Evolutionary conservation across 2,113 vertebrate species (phyloP).

Genomic region (Stegastes partitus): DNA sequence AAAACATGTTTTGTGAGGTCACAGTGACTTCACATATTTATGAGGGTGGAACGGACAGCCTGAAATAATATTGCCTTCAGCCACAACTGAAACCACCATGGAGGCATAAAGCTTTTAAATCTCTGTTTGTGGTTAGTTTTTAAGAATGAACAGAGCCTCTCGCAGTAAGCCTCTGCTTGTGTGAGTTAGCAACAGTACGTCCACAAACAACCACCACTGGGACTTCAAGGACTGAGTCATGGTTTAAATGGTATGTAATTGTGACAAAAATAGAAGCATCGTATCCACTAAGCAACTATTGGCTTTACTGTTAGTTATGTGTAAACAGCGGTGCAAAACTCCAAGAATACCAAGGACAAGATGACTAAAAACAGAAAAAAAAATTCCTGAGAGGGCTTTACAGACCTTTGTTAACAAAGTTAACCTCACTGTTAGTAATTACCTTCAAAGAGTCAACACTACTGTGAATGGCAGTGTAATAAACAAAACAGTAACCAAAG

Average conservation of each 20-base stretch:
- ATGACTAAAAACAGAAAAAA: conserved; percentile 20
- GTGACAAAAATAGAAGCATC: conserved; percentile 48
- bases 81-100: too few relatives aligned
- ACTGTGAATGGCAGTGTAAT: not conserved
- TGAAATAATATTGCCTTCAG: conserved; percentile 33
- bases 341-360: not conserved
- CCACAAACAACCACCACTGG: conserved; percentile 27
- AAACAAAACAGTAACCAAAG: not conserved
- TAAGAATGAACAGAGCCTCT: conserved; percentile 43
- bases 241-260: conserved; percentile 38
- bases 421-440: not conserved
- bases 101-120: conserved; percentile 28
- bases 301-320: conserved; percentile 50
- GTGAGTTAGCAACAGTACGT: conserved; percentile 39
- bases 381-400: not conserved
- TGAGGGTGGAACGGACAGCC: too few relatives aligned
- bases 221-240: conserved; percentile 55
- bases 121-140: conserved; percentile 29
- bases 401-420: not conserved
- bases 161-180: conserved; percentile 20
- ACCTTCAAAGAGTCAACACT: conserved; percentile 3
- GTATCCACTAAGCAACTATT: conserved; percentile 19
- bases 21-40: too few relatives aligned
- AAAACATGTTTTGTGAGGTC: too few relatives aligned
- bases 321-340: conserved; percentile 34